A percentile compares a stretch with the other conserved stretches of the same genome.
These are phyloP conservation scores for Silvanus unidentatus DNA, from an alignment of 2,888 invertebrate genomes.

Conservation along the genomic window DNA sequence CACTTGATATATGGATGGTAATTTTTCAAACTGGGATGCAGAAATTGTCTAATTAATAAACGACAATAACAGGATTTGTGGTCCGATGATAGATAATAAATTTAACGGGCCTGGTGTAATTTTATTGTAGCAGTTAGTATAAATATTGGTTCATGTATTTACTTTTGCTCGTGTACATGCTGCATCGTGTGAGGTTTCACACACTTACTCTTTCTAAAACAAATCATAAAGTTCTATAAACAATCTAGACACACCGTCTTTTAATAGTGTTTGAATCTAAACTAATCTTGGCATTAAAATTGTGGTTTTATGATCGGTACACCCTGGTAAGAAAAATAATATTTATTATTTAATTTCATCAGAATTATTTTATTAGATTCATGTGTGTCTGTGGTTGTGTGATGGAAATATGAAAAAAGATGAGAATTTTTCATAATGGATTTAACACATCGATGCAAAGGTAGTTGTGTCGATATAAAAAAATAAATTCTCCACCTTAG, in stretches of 20 bases:
- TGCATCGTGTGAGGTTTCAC: conserved; percentile 46
- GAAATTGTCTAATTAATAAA: too few relatives aligned
- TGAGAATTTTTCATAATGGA: too few relatives aligned
- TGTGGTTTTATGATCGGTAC: conserved; percentile 26
- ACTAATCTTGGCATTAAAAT: conserved; percentile 29
- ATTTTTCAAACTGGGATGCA: too few relatives aligned
- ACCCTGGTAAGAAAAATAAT: conserved; percentile 20
- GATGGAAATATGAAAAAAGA: too few relatives aligned
- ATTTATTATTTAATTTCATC: neutral
- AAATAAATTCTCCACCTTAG: neutral
- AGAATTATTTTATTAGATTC: conserved; percentile 1
- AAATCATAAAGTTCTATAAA: conserved; percentile 45
- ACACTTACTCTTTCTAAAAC: conserved; percentile 45
- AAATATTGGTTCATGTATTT: conserved; percentile 39
- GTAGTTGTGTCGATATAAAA: too few relatives aligned
- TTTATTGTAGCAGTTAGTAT: conserved; percentile 36
- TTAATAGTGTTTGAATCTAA: conserved; percentile 33
- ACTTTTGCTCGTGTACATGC: conserved; percentile 31
- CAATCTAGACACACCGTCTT: conserved; percentile 35
- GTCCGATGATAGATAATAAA: conserved; percentile 26
- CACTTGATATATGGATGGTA: too few relatives aligned
- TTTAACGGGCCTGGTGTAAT: conserved; percentile 26
- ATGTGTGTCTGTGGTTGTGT: too few relatives aligned
- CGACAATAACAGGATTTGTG: conserved; percentile 11
- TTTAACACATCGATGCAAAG: too few relatives aligned